A percentile compares a stretch with the other conserved stretches of the same genome.
Evolutionary conservation across 2,113 vertebrate genomes (phyloP).

Genomic region (Ophiodon elongatus): DNA sequence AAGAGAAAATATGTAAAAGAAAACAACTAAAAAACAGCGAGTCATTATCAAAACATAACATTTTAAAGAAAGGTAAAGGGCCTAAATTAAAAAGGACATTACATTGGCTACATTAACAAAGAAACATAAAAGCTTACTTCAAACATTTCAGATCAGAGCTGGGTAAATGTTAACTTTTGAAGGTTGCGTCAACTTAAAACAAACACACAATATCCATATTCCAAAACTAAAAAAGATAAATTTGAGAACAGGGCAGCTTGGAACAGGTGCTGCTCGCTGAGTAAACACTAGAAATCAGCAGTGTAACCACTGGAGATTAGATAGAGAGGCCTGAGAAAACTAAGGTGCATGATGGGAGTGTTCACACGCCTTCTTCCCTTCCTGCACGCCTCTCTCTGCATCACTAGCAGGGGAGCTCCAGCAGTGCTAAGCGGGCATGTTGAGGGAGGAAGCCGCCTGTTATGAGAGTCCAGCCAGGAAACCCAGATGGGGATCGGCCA

Average conservation of each 20-base stretch:
- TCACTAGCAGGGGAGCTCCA: slow-evolving; percentile 39
- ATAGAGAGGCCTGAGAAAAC: slow-evolving; percentile 32
- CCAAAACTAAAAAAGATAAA: slow-evolving; percentile 7
- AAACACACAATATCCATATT: neutral
- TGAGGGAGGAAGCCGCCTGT: slow-evolving; percentile 56
- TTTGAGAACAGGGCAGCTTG: slow-evolving; percentile 42
- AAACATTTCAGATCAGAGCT: neutral
- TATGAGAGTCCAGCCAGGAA: slow-evolving; percentile 83
- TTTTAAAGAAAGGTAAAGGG: neutral
- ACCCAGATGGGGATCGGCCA: slow-evolving; percentile 78
- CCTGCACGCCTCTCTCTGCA: slow-evolving; percentile 23
- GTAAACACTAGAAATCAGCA: slow-evolving; percentile 46
- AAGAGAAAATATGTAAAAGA: neutral
- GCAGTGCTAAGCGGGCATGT: slow-evolving; percentile 48
- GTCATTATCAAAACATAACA: neutral
- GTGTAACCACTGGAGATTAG: slow-evolving; percentile 68
- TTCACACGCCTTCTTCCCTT: slow-evolving; percentile 24
- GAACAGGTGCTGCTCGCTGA: slow-evolving; percentile 61
- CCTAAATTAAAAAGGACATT: neutral
- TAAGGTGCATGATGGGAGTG: slow-evolving; percentile 18
- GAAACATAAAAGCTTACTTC: neutral
- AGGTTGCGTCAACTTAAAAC: slow-evolving; percentile 13
- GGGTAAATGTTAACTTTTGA: slow-evolving; percentile 37
- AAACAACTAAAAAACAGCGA: neutral
- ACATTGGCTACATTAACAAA: neutral